Evolutionary conservation across 2,113 vertebrate species (phyloP).

Genomic region (Salvelinus namaycush): DNA sequence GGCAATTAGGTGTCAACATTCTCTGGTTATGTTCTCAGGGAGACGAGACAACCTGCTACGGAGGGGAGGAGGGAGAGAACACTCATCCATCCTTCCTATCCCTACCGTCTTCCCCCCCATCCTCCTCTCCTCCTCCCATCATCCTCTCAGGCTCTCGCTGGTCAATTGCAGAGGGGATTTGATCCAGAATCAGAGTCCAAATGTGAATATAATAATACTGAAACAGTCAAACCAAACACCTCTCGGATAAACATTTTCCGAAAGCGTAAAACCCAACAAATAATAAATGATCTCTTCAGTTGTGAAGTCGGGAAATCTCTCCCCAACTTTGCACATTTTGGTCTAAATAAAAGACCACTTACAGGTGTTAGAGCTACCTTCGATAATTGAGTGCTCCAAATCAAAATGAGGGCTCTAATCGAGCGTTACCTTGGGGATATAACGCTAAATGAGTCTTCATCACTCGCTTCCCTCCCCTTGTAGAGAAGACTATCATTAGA

Average conservation of each 20-base stretch:
- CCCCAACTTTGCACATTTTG: neutral
- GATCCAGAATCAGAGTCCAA: conserved; percentile 16
- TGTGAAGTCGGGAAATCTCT: conserved; percentile 4
- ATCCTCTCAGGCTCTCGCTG: conserved; percentile 1
- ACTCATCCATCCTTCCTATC: conserved; percentile 20
- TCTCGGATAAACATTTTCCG: too few species aligned
- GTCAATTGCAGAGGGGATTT: conserved; percentile 16
- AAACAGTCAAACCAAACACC: neutral
- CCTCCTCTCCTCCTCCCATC: conserved; percentile 14
- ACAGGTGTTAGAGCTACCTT: neutral
- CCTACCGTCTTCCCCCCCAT: conserved; percentile 1
- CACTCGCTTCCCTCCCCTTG: conserved; percentile 14
- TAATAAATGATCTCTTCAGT: neutral
- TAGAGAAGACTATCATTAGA: conserved; percentile 8
- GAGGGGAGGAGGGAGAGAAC: conserved; percentile 19
- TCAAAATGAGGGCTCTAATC: conserved; percentile 38
- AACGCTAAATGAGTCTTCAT: conserved; percentile 37
- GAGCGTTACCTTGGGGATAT: conserved; percentile 37
- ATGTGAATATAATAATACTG: neutral
- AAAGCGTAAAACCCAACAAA: neutral
- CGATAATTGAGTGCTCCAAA: conserved; percentile 38
- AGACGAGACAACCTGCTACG: conserved; percentile 19
- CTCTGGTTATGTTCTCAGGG: conserved; percentile 44
- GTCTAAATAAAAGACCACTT: neutral
- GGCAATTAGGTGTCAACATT: conserved; percentile 48